Evolutionary conservation across 2,888 invertebrate species (phyloP).

Genomic region (Pseudococcus longispinus): DNA sequence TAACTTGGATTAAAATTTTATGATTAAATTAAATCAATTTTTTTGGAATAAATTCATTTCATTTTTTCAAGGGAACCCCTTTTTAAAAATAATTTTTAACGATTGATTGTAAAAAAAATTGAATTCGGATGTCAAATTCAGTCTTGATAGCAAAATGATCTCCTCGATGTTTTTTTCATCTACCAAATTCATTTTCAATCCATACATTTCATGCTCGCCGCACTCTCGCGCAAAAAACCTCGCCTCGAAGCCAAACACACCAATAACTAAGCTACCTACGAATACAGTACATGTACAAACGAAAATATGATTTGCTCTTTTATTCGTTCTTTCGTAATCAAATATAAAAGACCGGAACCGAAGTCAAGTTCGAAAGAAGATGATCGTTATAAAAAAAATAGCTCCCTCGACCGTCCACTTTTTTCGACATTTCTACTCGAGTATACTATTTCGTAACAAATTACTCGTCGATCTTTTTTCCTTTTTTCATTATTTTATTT

Average conservation of each 20-base stretch:
- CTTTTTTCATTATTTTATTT: background rate
- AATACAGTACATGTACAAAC: background rate
- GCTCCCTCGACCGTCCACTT: background rate
- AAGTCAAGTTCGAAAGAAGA: background rate
- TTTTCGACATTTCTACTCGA: background rate
- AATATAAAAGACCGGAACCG: conserved; percentile 23
- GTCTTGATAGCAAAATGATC: too few relatives aligned
- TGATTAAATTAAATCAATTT: too few relatives aligned
- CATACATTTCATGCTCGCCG: too few relatives aligned
- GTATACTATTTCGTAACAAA: background rate
- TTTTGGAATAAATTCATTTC: too few relatives aligned
- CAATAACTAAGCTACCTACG: background rate
- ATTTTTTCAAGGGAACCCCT: too few relatives aligned
- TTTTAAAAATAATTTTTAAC: too few relatives aligned
- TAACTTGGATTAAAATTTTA: too few relatives aligned
- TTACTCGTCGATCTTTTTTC: background rate
- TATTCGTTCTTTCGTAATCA: conserved; percentile 21
- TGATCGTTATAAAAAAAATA: conserved; percentile 25
- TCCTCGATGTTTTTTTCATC: background rate
- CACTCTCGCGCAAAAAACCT: background rate
- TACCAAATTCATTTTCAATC: background rate
- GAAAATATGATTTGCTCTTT: conserved; percentile 36
- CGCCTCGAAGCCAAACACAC: background rate
- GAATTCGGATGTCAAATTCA: too few relatives aligned
- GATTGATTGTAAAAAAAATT: too few relatives aligned